phyloP scores from a whole-genome alignment of 2,113 vertebrate species.

The Rhinolophus ferrumequinum region DNA sequence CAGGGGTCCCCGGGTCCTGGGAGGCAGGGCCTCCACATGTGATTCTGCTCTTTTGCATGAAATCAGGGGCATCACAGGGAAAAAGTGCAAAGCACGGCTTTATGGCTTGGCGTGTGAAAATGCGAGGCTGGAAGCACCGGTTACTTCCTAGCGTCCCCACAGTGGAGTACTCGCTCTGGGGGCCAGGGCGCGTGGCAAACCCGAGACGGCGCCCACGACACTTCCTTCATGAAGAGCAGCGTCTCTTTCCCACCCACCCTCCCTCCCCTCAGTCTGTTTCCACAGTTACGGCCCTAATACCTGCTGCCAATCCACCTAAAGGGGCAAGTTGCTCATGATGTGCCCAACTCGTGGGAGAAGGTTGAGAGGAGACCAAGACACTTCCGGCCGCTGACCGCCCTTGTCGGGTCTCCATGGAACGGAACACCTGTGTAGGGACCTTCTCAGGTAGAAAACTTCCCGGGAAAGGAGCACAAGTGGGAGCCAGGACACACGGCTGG shows the following conservation, averaged over 20 bases:
- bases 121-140: not conserved
- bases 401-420: not conserved
- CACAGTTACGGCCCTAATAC: not conserved
- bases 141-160: not conserved
- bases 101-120: not conserved
- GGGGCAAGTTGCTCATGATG: not conserved
- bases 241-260: fast-evolving
- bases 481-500: not conserved
- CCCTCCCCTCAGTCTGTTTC: not conserved
- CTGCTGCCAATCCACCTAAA: not conserved
- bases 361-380: not conserved
- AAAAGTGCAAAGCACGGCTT: not conserved
- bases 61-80: not conserved
- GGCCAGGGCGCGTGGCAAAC: not conserved
- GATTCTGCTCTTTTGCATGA: not conserved
- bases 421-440: not conserved
- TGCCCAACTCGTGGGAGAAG: not conserved
- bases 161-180: fast-evolving
- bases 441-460: not conserved
- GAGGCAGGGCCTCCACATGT: not conserved
- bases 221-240: not conserved
- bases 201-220: fast-evolving
- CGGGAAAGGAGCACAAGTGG: not conserved
- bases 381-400: not conserved
- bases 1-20: not conserved